A percentile compares a stretch with the other conserved stretches of the same genome.
These are phyloP conservation scores for Trilocha varians DNA, from an alignment of 2,888 invertebrate genomes.

Conservation along the genomic window DNA sequence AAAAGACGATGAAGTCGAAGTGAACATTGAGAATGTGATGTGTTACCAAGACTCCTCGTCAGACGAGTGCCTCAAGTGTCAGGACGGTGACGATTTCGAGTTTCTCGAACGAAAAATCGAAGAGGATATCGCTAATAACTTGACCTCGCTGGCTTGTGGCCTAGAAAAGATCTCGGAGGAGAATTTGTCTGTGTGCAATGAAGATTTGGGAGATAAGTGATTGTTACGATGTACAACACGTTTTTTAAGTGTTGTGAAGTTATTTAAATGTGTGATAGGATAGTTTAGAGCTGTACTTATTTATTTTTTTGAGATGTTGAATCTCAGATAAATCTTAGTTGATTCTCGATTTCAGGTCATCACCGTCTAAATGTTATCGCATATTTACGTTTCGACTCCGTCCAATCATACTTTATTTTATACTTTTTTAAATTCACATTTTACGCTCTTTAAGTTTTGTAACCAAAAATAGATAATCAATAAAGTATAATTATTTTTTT, in stretches of 20 bases:
- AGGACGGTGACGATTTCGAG: conserved; percentile 56
- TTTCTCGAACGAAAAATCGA: conserved; percentile 51
- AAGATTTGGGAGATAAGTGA: conserved; percentile 32
- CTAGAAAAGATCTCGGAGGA: conserved; percentile 62
- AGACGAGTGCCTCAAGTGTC: conserved; percentile 53
- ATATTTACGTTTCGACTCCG: too few species aligned
- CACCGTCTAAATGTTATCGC: too few species aligned
- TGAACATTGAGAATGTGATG: conserved; percentile 57
- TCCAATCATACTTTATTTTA: conserved; percentile 23
- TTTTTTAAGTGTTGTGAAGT: not conserved
- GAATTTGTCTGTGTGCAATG: conserved; percentile 43
- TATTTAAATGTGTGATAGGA: not conserved
- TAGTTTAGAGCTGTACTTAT: not conserved
- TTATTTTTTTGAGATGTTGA: not conserved
- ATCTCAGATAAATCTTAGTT: too few species aligned
- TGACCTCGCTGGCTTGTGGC: conserved; percentile 31
- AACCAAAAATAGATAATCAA: too few species aligned
- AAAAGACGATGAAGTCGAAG: conserved; percentile 40
- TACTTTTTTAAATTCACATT: too few species aligned
- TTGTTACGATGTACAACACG: not conserved
- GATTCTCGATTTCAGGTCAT: too few species aligned
- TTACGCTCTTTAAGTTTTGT: too few species aligned
- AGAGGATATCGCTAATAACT: conserved; percentile 37
- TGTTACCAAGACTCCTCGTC: conserved; percentile 62
- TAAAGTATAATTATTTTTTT: too few species aligned